Conservation (phyloP, 2,888 invertebrate genomes). For the Nematopogon swammerdamellus region DNA sequence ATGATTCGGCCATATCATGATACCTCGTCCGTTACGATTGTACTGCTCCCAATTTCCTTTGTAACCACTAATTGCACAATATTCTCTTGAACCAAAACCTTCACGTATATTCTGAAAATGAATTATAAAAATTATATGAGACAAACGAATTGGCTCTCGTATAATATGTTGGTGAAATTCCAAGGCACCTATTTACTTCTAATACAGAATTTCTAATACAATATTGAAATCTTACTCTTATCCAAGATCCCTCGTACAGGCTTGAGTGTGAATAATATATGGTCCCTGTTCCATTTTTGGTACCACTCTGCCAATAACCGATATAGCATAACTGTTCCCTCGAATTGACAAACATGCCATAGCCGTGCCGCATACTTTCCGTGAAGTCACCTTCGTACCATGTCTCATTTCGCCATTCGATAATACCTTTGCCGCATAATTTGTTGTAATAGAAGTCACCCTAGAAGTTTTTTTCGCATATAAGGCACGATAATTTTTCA, state of each 20-base stretch:
- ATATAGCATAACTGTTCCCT: constrained; percentile 30
- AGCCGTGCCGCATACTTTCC: constrained; percentile 53
- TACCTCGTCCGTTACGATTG: constrained; percentile 52
- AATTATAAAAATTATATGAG: too few species aligned
- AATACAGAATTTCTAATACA: too few species aligned
- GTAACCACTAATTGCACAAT: constrained; percentile 39
- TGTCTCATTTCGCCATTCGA: constrained; percentile 53
- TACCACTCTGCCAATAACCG: constrained; percentile 48
- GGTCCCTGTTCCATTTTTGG: constrained; percentile 38
- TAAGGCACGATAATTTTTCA: too few species aligned
- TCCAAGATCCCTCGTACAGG: constrained; percentile 41
- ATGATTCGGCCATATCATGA: constrained; percentile 59
- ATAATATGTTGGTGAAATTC: too few species aligned
- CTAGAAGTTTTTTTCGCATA: constrained; percentile 33
- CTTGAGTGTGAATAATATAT: constrained; percentile 30
- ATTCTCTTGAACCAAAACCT: constrained; percentile 40
- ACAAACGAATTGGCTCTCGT: too few species aligned
- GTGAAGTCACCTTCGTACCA: constrained; percentile 59
- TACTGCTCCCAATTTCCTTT: constrained; percentile 53
- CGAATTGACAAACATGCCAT: constrained; percentile 45
- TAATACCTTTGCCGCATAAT: constrained; percentile 50
- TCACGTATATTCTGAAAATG: constrained; percentile 39
- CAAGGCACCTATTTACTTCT: too few species aligned
- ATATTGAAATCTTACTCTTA: too few species aligned
- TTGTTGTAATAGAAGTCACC: constrained; percentile 56